Base-by-base conservation (phyloP, 2,888 invertebrate species). In the Drosophila fulvimacula region DNA sequence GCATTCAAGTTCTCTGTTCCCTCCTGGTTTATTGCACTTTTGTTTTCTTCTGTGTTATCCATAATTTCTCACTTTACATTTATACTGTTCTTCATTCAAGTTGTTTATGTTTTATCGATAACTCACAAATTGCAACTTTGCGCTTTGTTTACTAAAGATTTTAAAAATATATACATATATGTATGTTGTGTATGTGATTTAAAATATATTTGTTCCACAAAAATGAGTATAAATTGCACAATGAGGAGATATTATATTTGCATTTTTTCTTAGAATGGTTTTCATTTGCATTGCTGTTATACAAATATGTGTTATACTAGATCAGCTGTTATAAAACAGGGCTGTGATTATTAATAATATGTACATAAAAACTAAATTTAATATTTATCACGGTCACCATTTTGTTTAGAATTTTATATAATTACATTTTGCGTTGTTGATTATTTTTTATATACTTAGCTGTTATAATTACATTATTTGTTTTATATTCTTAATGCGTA, bases 11-110 rank as follows among this genome's bases (percentile, higher is more conserved):
- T 38, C 0, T 44, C 75, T 11, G 3, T 13, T 13, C 36, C 0
- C 2, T 44, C 62, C 5, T 24, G 32, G 15, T n/a, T n/a, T 15
- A 32, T 3, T 36, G 49, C 17, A 9, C 24, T 44, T 44, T 59
- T 62, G 19, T n/a, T 72, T 24, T 76, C 76, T 30, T 21, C 11
- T 21, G 59, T 57, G 24, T 9, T 59, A 42, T 76, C 76, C 76
- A 76, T 76, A 2, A 36, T 72, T 5, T 11, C 17, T 24, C 9
- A 57, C 24, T 57, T 27, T 15, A 19, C 46, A 27, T 7, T 46
- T 15, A 19, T 41, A 41, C 30, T 10, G 10, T 30, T 17, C 17
- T 48, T 6, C 9, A 17, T 10, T 3, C 6, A 24, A 38, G 3
- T 62, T 21, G 44, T 42, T 42, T 55, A 42, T 32, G 21, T 32